Conservation (phyloP, 2,797 vertebrate species). For the Ptychadena robeensis region DNA sequence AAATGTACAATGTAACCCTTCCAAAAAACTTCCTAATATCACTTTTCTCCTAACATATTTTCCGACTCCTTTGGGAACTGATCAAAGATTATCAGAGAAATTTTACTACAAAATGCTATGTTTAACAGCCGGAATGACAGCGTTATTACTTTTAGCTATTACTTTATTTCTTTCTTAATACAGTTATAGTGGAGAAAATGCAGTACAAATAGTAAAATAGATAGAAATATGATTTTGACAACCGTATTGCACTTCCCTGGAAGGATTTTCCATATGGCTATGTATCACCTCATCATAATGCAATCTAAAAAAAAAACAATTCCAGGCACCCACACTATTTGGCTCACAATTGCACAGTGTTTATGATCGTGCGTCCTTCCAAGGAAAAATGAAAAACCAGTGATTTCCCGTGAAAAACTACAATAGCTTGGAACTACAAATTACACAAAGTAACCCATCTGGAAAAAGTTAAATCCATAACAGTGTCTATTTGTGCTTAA, state of each 20-base stretch:
- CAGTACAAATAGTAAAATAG: not conserved
- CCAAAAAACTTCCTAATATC: no score
- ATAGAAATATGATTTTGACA: not conserved
- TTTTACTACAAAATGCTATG: no score
- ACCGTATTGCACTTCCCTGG: not conserved
- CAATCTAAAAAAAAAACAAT: slow-evolving; percentile 1
- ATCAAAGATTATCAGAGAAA: no score
- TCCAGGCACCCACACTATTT: slow-evolving; percentile 1
- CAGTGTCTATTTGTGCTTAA: not conserved
- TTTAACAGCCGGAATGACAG: no score
- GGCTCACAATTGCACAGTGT: not conserved
- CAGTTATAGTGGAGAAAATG: not conserved
- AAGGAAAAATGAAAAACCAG: slow-evolving; percentile 4
- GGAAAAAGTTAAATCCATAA: not conserved
- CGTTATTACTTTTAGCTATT: no score
- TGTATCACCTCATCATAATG: slow-evolving; percentile 22
- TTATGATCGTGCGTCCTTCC: slow-evolving; percentile 4
- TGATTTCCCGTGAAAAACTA: not conserved
- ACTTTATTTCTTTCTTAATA: not conserved
- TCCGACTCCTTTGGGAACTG: no score
- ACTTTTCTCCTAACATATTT: no score
- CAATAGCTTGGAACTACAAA: not conserved
- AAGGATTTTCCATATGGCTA: slow-evolving; percentile 3
- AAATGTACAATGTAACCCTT: no score
- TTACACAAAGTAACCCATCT: not conserved